A percentile compares a stretch with the other conserved stretches of the same genome.
phyloP scores from a whole-genome alignment of 2,797 vertebrate genomes.

The Huso huso region DNA sequence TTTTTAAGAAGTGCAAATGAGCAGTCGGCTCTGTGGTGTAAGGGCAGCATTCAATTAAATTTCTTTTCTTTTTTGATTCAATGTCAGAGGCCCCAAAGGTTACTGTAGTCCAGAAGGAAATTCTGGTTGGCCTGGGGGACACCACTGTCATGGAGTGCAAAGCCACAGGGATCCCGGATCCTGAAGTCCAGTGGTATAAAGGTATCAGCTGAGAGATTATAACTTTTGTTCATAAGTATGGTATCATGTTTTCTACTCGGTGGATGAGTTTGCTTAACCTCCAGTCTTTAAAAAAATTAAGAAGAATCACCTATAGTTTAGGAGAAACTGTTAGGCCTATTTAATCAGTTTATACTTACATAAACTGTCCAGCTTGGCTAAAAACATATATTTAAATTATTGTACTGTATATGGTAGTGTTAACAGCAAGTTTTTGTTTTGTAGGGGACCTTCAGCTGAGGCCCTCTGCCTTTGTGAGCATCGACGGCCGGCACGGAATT shows the following conservation, averaged over 20 bases:
- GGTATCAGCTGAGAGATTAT: conserved; percentile 46
- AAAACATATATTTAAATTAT: conserved; percentile 10
- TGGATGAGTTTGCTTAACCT: no score
- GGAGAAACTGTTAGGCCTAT: no score
- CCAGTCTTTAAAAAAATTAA: no score
- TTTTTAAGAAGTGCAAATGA: no score
- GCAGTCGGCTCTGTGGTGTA: no score
- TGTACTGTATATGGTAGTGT: background rate
- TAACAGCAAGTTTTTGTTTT: conserved; percentile 19
- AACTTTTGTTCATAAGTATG: no score
- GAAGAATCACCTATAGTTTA: no score
- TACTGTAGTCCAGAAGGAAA: conserved; percentile 62
- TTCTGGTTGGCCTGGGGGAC: conserved; percentile 78
- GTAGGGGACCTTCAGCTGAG: conserved; percentile 73
- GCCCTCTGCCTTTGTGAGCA: conserved; percentile 59
- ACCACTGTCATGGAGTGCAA: conserved; percentile 79
- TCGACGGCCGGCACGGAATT: conserved; percentile 62
- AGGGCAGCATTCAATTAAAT: background rate
- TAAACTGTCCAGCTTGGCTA: no score
- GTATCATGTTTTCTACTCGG: no score
- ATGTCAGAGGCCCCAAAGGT: conserved; percentile 74
- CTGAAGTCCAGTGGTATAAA: conserved; percentile 90
- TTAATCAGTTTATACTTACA: no score
- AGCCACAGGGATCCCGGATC: conserved; percentile 74
- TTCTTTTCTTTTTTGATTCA: conserved; percentile 13